Base-by-base conservation (phyloP, 2,113 vertebrate genomes). In the Cnemophilus loriae region DNA sequence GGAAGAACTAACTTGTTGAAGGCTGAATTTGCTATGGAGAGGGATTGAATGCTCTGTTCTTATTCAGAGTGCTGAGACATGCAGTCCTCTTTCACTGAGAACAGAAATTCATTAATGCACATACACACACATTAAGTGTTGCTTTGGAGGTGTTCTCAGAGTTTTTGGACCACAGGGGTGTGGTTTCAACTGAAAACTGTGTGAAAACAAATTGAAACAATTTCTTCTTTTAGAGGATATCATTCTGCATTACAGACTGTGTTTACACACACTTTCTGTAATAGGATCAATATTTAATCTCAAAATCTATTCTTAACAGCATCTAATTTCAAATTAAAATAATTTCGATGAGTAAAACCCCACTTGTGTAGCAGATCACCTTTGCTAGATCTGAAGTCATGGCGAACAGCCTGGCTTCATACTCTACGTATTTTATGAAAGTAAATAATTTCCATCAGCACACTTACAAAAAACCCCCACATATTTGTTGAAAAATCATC, bases 61-160 rank as follows among this genome's bases (percentile, higher is more conserved):
- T 96, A 97, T 97, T 97, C 97, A 96, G 95, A 97, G 95, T 97
- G 96, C 97, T 97, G 97, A 98, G 97, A 97, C 90, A 12, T 84
- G 97, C 98, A 97, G 95, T 96, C 95, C 95, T 94, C 87, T 94
- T 96, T 97, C 91, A 95, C 89, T 41, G 93, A 82, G 94, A 86
- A 96, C 92, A 97, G 96, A 97, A 95, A 98, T 90, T 97, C 96
- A 95, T 98, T 98, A 97, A 98, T 86, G 94, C 97, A 95, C 84
- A 89, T 80, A 77, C 93, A 92, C 91, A 85, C 95, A 91, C 95
- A 86, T 90, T 94, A 96, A 97, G 94, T 87, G 89, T n/a, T 52
- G 59, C 85, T 97, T 97, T 94, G 85, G 49, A 79, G 96, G 95
- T 93, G 84, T 68, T 97, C 89, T 97, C 95, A 70, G 89, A 96